Conservation (phyloP, 2,113 vertebrate species). For the Pyxicephalus adspersus region DNA sequence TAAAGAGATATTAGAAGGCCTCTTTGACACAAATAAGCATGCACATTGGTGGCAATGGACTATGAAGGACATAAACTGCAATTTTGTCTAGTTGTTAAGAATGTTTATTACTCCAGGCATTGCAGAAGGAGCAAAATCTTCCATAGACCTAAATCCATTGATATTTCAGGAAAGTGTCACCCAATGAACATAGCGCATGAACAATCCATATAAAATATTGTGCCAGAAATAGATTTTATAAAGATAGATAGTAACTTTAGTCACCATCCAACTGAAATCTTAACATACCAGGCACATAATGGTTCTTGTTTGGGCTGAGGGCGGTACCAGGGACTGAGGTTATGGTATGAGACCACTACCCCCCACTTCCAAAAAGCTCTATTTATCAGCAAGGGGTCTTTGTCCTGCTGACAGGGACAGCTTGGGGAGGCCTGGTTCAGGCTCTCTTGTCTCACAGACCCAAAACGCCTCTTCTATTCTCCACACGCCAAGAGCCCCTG, state of each 20-base stretch:
- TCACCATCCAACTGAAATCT: constrained; percentile 7
- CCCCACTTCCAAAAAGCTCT: constrained; percentile 51
- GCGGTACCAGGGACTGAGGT: constrained; percentile 22
- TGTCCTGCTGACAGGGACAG: constrained; percentile 50
- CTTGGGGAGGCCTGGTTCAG: constrained; percentile 55
- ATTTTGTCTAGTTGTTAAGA: too few relatives aligned
- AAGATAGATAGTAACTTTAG: constrained; percentile 2
- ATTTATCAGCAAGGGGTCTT: constrained; percentile 54
- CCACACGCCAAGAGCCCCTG: constrained; percentile 54
- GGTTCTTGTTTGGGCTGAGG: constrained; percentile 22
- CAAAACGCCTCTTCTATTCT: constrained; percentile 55
- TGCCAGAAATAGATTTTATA: background rate
- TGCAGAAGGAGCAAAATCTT: background rate
- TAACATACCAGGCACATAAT: constrained; percentile 20
- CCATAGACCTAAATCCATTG: background rate
- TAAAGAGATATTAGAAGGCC: too few relatives aligned
- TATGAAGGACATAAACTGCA: too few relatives aligned
- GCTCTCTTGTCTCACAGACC: constrained; percentile 46
- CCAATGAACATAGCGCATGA: background rate
- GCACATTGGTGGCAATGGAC: too few relatives aligned
- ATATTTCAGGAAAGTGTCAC: background rate
- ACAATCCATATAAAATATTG: too few relatives aligned
- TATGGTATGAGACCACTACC: constrained; percentile 40
- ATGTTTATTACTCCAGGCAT: too few relatives aligned
- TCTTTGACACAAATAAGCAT: too few relatives aligned